Evolutionary conservation across 2,888 invertebrate genomes (phyloP), one percentile per base, ranked within the genome.

Genomic region (Acleris emargana): DNA sequence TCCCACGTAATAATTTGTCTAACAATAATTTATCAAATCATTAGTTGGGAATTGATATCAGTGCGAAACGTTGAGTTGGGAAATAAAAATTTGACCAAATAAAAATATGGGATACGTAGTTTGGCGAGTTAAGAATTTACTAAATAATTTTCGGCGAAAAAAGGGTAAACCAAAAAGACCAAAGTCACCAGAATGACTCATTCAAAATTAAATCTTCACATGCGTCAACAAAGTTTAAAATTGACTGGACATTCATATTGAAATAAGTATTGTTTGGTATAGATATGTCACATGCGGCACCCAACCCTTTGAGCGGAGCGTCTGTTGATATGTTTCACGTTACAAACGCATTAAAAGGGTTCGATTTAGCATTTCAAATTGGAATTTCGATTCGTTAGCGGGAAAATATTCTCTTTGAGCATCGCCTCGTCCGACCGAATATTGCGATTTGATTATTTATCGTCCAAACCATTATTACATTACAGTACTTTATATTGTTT

Each of bases 361-460:
- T 17, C 59, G 55, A 60, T 59, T 60, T 51, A 20, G 53, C 25
- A 55, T 59, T 50, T 50, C n/a, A 50, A 45, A 64, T 57, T 45
- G 43, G 43, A 57, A 57, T 57, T 57, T 25, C 45, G 57, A 45
- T 64, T 64, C 59, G 59, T 55, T 64, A 64, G 49, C 64, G 54
- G 49, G 43, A 6, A 54, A 20, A 45, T 49, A 17, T 58, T 43
- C 64, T 47, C 64, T 64, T 64, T 64, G 54, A 59, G 13, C 55
- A 45, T 42, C 47, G 25, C 53, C 28, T 42, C 42, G 42, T 25
- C 11, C 22, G 58, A 49, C 32, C 47, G 53, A 59, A 43, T 28
- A 59, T 20, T 38, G 38, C 55, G 50, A 62, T 54, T 64, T 42
- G 59, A 64, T 64, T 55, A 64, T 64, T 55, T 60, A 60, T 49